Evolutionary conservation across 1,140 invertebrate species (phyloP).

Genomic region (Cryptotermes secundus): DNA sequence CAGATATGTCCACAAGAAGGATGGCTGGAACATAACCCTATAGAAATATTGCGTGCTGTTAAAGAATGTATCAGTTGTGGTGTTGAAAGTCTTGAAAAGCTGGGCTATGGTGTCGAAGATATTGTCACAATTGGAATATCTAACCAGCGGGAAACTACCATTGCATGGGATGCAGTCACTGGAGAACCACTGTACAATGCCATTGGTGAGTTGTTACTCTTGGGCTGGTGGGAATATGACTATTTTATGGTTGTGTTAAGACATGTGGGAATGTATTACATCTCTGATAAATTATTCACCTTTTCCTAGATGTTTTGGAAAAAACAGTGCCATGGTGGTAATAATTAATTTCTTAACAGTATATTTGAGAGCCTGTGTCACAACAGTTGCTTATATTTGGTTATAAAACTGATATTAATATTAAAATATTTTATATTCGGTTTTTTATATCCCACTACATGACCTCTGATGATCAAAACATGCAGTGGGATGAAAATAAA

Average conservation of each 20-base stretch:
- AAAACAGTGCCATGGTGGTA: too few species aligned
- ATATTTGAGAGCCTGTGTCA: too few species aligned
- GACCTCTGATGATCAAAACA: too few species aligned
- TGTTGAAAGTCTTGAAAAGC: slow-evolving; percentile 59
- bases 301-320: neutral
- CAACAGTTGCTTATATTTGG: too few species aligned
- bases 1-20: slow-evolving; percentile 81
- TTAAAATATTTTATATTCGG: too few species aligned
- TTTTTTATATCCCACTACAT: too few species aligned
- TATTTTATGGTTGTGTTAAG: too few species aligned
- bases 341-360: too few species aligned
- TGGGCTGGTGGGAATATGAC: neutral
- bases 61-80: slow-evolving; percentile 71
- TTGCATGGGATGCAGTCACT: slow-evolving; percentile 88
- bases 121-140: slow-evolving; percentile 76
- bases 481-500: too few species aligned
- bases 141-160: slow-evolving; percentile 92
- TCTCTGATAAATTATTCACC: neutral
- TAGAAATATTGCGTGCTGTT: slow-evolving; percentile 78
- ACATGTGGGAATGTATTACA: neutral
- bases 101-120: slow-evolving; percentile 67
- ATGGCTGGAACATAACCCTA: slow-evolving; percentile 94
- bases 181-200: slow-evolving; percentile 90
- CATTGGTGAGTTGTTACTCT: slow-evolving; percentile 59
- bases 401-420: too few species aligned